Base-by-base conservation (phyloP, 2,888 invertebrate genomes). In the Hyposoter didymator region DNA sequence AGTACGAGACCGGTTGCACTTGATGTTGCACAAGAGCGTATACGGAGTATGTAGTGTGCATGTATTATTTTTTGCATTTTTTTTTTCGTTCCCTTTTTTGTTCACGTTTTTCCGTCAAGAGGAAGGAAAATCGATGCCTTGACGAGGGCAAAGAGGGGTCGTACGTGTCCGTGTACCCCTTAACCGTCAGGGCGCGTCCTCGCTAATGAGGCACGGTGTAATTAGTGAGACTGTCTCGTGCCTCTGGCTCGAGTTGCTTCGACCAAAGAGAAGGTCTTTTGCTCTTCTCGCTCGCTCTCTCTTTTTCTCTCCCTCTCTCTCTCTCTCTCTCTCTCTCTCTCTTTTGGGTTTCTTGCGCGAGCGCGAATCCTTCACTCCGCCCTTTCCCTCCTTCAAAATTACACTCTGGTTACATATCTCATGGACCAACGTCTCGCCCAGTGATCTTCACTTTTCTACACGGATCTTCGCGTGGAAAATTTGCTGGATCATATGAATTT, bases 181-280 rank as follows among this genome's bases (percentile, higher is more conserved):
- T 89, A 90, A 90, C 90, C 89, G 90, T 88, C 89, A 87, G 88
- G 84, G 89, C 81, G 90, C 91, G 90, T 91, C 89, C 90, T 91
- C 92, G 92, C 93, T 93, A 93, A 93, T 93, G 93, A 93, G 93
- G 93, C 93, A 91, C 92, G 89, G 91, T 90, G 93, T 93, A 93
- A 93, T 93, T 93, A 93, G 93, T 93, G 93, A 93, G 93, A 92
- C 93, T 93, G 93, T 93, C 93, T 81, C 73, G 66, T 72, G 91
- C 90, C 88, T 78, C 76, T 90, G 91, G 89, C 85, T 87, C 64
- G 72, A 72, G 84, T 80, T 82, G 69, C 87, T 87, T 78, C 59
- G 55, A 49, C 67, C 45, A 72, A 72, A 76, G 81, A 86, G 66
- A 84, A 82, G 80, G 52, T 70, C 82, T 76, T 67, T 67, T 75